A percentile compares a stretch with the other conserved stretches of the same genome.
Evolutionary conservation across 2,113 vertebrate genomes (phyloP).

Genomic region (Probosciger aterrimus): DNA sequence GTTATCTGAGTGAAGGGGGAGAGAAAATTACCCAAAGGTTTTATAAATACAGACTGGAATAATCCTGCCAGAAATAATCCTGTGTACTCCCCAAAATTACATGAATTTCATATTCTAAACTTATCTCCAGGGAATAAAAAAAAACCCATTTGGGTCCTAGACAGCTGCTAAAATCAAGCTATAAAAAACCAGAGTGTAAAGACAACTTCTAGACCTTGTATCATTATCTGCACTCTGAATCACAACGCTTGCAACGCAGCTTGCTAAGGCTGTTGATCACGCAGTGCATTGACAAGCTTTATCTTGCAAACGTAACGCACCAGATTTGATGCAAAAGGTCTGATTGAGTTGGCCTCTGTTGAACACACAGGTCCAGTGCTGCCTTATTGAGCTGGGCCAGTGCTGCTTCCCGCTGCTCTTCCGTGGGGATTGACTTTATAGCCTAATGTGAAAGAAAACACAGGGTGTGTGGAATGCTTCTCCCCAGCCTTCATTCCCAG

Average conservation of each 20-base stretch:
- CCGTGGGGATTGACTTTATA: constrained; percentile 65
- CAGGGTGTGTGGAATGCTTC: background rate
- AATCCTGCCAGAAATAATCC: constrained; percentile 21
- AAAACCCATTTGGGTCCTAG: background rate
- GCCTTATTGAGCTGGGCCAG: constrained; percentile 77
- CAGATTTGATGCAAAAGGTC: constrained; percentile 68
- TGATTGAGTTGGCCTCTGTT: constrained; percentile 25
- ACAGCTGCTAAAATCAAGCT: constrained; percentile 21
- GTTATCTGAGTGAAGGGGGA: background rate
- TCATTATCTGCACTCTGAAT: constrained; percentile 1
- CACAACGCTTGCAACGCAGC: background rate
- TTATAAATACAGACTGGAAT: background rate
- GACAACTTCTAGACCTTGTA: background rate
- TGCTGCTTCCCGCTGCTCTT: constrained; percentile 66
- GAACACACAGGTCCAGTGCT: constrained; percentile 71
- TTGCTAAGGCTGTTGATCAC: background rate
- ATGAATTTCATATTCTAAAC: background rate
- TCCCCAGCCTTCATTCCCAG: background rate
- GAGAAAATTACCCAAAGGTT: constrained; percentile 12
- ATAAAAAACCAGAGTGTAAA: background rate
- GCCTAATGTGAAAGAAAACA: constrained; percentile 66
- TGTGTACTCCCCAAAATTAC: background rate
- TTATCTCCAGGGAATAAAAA: background rate
- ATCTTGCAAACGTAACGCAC: constrained; percentile 63
- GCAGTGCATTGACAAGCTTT: background rate